A percentile compares a stretch with the other conserved stretches of the same genome.
Conservation (phyloP, 1,140 invertebrate genomes). For the Tetramorium alpestre region DNA sequence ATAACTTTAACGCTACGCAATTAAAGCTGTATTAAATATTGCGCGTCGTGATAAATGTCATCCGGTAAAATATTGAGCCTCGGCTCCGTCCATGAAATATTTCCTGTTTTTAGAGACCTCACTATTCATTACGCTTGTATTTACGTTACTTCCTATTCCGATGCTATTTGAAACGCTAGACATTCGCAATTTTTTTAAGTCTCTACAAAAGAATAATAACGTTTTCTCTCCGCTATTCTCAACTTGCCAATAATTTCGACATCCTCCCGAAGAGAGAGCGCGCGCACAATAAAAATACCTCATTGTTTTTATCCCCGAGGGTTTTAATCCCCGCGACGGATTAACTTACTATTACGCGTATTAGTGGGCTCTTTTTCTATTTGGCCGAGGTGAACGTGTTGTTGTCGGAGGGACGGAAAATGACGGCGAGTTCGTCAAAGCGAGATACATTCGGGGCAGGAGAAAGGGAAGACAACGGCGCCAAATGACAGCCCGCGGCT, state of each 20-base stretch:
- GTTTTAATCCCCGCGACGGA: conserved; percentile 15
- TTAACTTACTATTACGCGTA: conserved; percentile 23
- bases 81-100: not conserved
- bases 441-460: not conserved
- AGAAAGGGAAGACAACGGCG: conserved; percentile 33
- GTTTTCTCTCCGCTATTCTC: not conserved
- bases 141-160: not conserved
- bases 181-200: not conserved
- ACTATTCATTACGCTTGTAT: conserved; percentile 6
- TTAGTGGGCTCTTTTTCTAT: not conserved
- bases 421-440: conserved; percentile 49
- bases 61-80: conserved; percentile 14
- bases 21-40: conserved; percentile 35
- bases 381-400: not conserved
- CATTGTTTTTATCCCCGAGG: not conserved
- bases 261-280: not conserved
- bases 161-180: not conserved
- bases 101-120: not conserved
- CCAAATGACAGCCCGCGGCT: conserved; percentile 53
- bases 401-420: not conserved
- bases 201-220: not conserved
- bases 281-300: not conserved
- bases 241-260: not conserved
- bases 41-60: conserved; percentile 30
- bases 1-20: conserved; percentile 14